Evolutionary conservation across 2,888 invertebrate genomes (phyloP).

Genomic region (Lacanobia wlatinum): DNA sequence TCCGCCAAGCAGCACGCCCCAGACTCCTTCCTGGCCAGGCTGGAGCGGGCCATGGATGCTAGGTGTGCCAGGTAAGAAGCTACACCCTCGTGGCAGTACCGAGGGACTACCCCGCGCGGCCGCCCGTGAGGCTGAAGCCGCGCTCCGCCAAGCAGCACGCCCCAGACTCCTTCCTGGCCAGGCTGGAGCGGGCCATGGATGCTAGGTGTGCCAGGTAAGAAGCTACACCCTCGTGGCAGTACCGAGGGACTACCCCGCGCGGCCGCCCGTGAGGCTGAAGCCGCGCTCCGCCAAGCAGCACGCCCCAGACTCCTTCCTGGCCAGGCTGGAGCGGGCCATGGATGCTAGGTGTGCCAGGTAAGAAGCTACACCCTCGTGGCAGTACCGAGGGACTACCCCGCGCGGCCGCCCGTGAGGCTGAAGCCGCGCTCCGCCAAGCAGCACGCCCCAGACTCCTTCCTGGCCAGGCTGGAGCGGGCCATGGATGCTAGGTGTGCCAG

Average conservation of each 20-base stretch:
- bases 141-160: no score
- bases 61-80: slow-evolving; percentile 91
- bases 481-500: neutral
- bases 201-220: neutral
- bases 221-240: no score
- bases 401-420: no score
- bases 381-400: no score
- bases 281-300: neutral
- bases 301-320: slow-evolving; percentile 5
- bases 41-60: slow-evolving; percentile 93
- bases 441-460: neutral
- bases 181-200: no score
- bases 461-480: neutral
- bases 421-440: neutral
- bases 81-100: no score
- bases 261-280: no score
- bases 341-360: neutral
- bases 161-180: no score
- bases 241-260: no score
- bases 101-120: no score
- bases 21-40: slow-evolving; percentile 92
- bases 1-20: slow-evolving; percentile 55
- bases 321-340: slow-evolving; percentile 1
- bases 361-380: no score
- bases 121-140: slow-evolving; percentile 14